Conservation (phyloP, 1,140 invertebrate species). For the Triops longicaudatus region DNA sequence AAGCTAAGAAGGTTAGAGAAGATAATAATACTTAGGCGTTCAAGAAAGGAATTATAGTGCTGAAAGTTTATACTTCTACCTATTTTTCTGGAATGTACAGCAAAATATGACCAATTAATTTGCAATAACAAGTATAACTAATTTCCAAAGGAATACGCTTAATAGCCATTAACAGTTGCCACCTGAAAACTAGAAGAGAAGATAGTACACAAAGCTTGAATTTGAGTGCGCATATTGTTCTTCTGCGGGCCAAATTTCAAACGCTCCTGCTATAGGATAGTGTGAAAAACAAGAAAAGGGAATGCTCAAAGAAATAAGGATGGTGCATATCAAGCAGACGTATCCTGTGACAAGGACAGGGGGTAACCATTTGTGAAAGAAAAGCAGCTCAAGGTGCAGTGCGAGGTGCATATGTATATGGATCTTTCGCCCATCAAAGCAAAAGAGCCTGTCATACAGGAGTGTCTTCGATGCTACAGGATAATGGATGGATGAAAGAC, state of each 20-base stretch:
- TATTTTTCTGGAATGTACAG: too few relatives aligned
- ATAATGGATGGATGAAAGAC: not conserved
- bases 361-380: conserved; percentile 3
- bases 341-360: not conserved
- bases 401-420: not conserved
- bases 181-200: not conserved
- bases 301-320: not conserved
- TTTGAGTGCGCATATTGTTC: not conserved
- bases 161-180: not conserved
- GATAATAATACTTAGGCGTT: too few relatives aligned
- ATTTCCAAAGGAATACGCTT: too few relatives aligned
- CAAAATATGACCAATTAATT: too few relatives aligned
- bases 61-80: too few relatives aligned
- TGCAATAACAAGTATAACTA: too few relatives aligned
- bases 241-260: not conserved
- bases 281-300: not conserved
- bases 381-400: not conserved
- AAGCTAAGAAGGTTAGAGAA: too few relatives aligned
- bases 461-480: not conserved
- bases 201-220: too few relatives aligned
- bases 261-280: not conserved
- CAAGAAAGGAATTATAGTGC: too few relatives aligned
- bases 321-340: conserved; percentile 14
- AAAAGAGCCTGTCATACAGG: not conserved
- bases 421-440: conserved; percentile 7